phyloP scores from a whole-genome alignment of 1,140 invertebrate genomes.

The Muscidifurax raptorellus region DNA sequence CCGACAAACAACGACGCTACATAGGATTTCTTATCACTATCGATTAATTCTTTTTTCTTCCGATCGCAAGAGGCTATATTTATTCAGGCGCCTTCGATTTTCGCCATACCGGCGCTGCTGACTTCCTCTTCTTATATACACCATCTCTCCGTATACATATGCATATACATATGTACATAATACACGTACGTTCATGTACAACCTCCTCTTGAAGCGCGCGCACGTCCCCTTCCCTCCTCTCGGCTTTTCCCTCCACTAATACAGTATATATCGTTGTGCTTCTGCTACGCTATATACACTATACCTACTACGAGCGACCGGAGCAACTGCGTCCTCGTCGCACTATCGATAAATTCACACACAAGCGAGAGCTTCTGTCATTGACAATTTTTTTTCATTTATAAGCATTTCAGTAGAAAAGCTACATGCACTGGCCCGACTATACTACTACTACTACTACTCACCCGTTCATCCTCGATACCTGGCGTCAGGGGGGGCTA shows the following conservation, averaged over 20 bases:
- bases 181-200: neutral
- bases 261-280: neutral
- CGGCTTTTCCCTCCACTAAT: neutral
- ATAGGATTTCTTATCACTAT: neutral
- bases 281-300: too few species aligned
- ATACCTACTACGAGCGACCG: neutral
- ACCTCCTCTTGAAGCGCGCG: conserved; percentile 2
- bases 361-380: neutral
- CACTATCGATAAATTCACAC: conserved; percentile 13
- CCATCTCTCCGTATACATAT: neutral
- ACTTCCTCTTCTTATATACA: neutral
- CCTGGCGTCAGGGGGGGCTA: neutral
- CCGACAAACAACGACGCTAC: neutral
- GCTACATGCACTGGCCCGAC: neutral
- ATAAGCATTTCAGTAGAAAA: neutral
- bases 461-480: conserved; percentile 53
- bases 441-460: too few species aligned
- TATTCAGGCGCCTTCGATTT: neutral
- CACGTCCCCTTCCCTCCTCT: neutral
- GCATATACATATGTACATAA: neutral
- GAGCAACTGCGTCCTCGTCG: neutral
- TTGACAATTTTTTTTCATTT: too few species aligned
- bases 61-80: neutral
- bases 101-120: neutral
- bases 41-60: conserved; percentile 17